Evolutionary conservation across 1,140 invertebrate genomes (phyloP).

Genomic region (Zaprionus africanus): DNA sequence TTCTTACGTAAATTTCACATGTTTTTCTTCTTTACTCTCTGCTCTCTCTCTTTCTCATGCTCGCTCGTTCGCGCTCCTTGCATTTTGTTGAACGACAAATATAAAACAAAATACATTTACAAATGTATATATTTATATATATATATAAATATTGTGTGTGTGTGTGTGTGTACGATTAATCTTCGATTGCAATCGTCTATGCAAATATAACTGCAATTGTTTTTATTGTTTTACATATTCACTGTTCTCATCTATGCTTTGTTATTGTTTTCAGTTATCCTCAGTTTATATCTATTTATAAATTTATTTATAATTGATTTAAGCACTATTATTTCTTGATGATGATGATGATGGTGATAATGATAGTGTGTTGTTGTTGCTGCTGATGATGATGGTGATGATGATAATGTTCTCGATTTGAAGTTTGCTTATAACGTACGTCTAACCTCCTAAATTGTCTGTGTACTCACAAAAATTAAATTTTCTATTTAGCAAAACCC

Average conservation of each 20-base stretch:
- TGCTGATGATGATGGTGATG: slow-evolving; percentile 19
- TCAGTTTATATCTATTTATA: slow-evolving; percentile 44
- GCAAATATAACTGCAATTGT: slow-evolving; percentile 61
- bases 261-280: slow-evolving; percentile 52
- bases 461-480: slow-evolving; percentile 39
- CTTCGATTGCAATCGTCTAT: slow-evolving; percentile 61
- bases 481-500: slow-evolving; percentile 45
- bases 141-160: slow-evolving; percentile 26
- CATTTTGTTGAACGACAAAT: slow-evolving; percentile 62
- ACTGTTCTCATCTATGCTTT: slow-evolving; percentile 60
- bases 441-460: slow-evolving; percentile 19
- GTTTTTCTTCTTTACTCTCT: slow-evolving; percentile 39
- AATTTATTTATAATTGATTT: slow-evolving; percentile 68
- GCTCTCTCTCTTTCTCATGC: slow-evolving; percentile 28
- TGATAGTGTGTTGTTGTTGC: slow-evolving; percentile 14
- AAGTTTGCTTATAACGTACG: slow-evolving; percentile 28
- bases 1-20: slow-evolving; percentile 75
- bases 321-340: slow-evolving; percentile 55
- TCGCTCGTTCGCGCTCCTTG: slow-evolving; percentile 41
- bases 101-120: slow-evolving; percentile 66
- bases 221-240: slow-evolving; percentile 72
- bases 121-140: slow-evolving; percentile 31
- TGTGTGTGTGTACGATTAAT: slow-evolving; percentile 26
- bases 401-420: slow-evolving; percentile 15
- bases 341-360: slow-evolving; percentile 25